These are phyloP conservation scores for Lymantria dispar DNA, from an alignment of 2,888 invertebrate genomes.

Conservation along the genomic window DNA sequence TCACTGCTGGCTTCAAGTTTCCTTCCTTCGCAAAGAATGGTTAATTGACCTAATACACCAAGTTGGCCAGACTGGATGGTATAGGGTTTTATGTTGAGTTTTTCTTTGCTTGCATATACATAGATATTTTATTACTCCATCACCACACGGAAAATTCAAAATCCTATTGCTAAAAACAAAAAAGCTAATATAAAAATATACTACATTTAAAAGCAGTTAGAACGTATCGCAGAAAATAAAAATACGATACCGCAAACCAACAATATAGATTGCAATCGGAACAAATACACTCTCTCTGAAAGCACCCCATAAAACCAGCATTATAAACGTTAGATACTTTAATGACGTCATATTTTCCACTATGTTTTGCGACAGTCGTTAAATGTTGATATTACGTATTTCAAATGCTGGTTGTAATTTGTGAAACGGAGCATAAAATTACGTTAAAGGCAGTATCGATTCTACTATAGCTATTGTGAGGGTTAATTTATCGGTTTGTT, in stretches of 20 bases:
- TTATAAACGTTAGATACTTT: slow-evolving; percentile 43
- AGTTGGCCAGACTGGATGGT: too few species aligned
- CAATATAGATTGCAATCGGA: slow-evolving; percentile 34
- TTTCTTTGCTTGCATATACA: too few species aligned
- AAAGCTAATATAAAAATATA: background rate
- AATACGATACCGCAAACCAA: slow-evolving; percentile 5
- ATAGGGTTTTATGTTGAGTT: too few species aligned
- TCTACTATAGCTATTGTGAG: slow-evolving; percentile 21
- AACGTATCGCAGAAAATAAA: slow-evolving; percentile 11
- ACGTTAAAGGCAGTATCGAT: slow-evolving; percentile 34
- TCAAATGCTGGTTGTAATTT: slow-evolving; percentile 35
- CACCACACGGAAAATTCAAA: too few species aligned
- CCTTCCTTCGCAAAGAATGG: too few species aligned
- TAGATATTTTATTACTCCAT: too few species aligned
- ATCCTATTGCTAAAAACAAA: too few species aligned
- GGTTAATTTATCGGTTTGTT: slow-evolving; percentile 32
- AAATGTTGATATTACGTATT: slow-evolving; percentile 40
- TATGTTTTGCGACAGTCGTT: slow-evolving; percentile 46
- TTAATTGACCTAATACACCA: too few species aligned
- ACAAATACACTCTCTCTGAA: slow-evolving; percentile 15
- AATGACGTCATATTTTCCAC: slow-evolving; percentile 53
- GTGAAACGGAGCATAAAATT: slow-evolving; percentile 43
- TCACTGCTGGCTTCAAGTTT: too few species aligned
- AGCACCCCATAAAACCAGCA: slow-evolving; percentile 42
- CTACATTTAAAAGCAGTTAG: slow-evolving; percentile 3